phyloP scores from a whole-genome alignment of 2,888 invertebrate genomes.

The Therioaphis trifolii region DNA sequence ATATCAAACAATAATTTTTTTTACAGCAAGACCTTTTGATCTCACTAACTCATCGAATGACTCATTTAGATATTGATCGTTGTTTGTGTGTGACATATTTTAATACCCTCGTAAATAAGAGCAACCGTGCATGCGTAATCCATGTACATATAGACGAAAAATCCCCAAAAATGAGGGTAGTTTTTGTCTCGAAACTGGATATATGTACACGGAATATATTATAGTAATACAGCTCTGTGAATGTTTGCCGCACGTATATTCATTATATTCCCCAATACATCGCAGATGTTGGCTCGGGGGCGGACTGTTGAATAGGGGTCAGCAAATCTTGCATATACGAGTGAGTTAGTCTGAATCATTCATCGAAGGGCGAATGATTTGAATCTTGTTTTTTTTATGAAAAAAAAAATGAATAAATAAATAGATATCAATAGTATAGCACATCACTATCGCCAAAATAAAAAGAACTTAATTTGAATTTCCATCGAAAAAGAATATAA shows the following conservation, averaged over 20 bases:
- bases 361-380: conserved; percentile 50
- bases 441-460: background rate
- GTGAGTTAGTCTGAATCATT: conserved; percentile 51
- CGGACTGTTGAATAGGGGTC: conserved; percentile 56
- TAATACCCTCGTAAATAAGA: conserved; percentile 53
- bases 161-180: conserved; percentile 62
- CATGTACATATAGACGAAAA: conserved; percentile 42
- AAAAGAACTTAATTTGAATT: conserved; percentile 16
- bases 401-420: conserved; percentile 60
- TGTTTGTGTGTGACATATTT: conserved; percentile 60
- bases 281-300: conserved; percentile 62
- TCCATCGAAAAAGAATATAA: conserved; percentile 31
- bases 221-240: conserved; percentile 49
- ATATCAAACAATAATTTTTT: background rate
- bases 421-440: conserved; percentile 45
- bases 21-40: conserved; percentile 7
- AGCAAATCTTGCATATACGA: conserved; percentile 56
- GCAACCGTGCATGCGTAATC: conserved; percentile 58
- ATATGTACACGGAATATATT: conserved; percentile 56
- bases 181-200: conserved; percentile 61
- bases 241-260: conserved; percentile 59
- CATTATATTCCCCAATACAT: conserved; percentile 60
- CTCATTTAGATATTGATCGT: conserved; percentile 61
- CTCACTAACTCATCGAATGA: conserved; percentile 43
- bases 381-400: conserved; percentile 35